Base-by-base conservation (phyloP, 2,888 invertebrate species). In the Yponomeuta sedellus region DNA sequence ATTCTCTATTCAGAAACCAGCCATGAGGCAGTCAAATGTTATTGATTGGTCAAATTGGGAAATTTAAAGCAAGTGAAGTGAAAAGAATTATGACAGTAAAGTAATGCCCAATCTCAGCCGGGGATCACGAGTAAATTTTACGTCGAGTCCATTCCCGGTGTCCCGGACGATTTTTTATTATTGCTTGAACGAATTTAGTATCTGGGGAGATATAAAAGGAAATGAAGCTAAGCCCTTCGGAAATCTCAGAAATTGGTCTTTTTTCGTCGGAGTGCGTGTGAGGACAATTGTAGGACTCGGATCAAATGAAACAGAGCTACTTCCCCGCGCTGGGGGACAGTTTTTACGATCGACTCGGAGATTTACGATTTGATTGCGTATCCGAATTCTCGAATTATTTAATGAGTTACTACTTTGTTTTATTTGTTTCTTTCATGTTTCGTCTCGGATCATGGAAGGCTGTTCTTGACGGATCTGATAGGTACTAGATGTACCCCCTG, bases 191-290 rank as follows among this genome's bases (percentile, higher is more conserved):
- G 89, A 89, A 89, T 89, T 88, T 88, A 89, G 88, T 88, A 86
- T 87, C 89, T 84, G 78, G 89, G 89, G 89, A 90, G 88, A 86
- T 87, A 89, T 90, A 89, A 90, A 89, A 90, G 89, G 87, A 89
- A 90, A 90, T 89, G 89, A 89, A 89, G 83, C 88, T 87, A 89
- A 88, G 89, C 89, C 89, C 89, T 89, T 89, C 86, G 89, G 88
- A 89, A 89, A 88, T 90, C 89, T 88, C 79, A 85, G 89, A 88
- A 86, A 89, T 89, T 89, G 89, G 85, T 84, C 83, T 87, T 87
- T 86, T 85, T 62, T 44, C 40, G 81, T 83, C 75, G 72, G 77
- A 82, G 85, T 83, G 85, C 84, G 88, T 88, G 78, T 87, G 87
- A 86, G 88, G 86, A 88, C 87, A 86, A 88, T 85, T 80, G 83